A percentile compares a stretch with the other conserved stretches of the same genome.
Conservation (phyloP, 2,888 invertebrate genomes). For the Myopa tessellatipennis region DNA sequence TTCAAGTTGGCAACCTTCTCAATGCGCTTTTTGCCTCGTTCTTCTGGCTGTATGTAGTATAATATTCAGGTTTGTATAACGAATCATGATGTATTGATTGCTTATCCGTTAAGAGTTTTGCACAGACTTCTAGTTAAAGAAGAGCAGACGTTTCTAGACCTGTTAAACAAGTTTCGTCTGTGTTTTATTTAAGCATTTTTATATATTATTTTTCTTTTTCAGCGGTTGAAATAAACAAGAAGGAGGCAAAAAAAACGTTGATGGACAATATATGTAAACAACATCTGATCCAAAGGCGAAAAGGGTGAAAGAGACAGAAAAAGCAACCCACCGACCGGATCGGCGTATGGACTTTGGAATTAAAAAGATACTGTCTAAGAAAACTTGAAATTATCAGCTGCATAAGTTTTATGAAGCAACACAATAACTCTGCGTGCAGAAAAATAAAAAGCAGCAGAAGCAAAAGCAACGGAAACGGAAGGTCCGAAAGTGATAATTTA, state of each 20-base stretch:
- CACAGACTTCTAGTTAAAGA: background rate
- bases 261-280: background rate
- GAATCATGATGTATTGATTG: no score
- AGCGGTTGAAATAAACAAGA: background rate
- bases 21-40: no score
- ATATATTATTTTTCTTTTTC: background rate
- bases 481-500: conserved; percentile 14
- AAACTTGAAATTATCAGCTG: conserved; percentile 9
- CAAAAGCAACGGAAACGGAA: conserved; percentile 23
- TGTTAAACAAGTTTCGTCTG: conserved; percentile 21
- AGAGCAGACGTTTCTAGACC: conserved; percentile 18
- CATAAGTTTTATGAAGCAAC: background rate
- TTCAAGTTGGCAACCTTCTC: no score
- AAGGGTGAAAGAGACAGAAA: background rate
- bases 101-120: background rate
- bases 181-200: background rate
- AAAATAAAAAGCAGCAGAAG: background rate
- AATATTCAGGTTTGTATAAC: no score
- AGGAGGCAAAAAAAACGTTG: background rate
- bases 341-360: conserved; percentile 26
- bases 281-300: background rate
- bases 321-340: conserved; percentile 22
- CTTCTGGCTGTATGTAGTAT: no score
- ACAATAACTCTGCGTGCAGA: background rate
- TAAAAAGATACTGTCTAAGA: background rate